Evolutionary conservation across 2,113 vertebrate genomes (phyloP).

Genomic region (Amblyopsis rosae): DNA sequence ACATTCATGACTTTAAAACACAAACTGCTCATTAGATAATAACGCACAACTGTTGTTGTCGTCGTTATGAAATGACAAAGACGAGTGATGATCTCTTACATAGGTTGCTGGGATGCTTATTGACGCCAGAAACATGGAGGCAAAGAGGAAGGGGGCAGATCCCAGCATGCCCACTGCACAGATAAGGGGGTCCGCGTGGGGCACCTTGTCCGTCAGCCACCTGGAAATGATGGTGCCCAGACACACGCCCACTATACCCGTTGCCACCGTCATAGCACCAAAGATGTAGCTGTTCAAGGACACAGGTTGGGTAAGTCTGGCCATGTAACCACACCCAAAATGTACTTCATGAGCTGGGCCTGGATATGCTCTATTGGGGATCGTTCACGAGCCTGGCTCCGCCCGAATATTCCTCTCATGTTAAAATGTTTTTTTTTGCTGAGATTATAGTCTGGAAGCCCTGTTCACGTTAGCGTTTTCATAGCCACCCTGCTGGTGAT

Average conservation of each 20-base stretch:
- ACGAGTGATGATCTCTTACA: slow-evolving; percentile 72
- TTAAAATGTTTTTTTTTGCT: too few relatives aligned
- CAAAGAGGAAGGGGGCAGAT: slow-evolving; percentile 81
- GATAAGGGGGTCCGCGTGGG: slow-evolving; percentile 85
- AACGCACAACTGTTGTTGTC: too few relatives aligned
- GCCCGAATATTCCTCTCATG: too few relatives aligned
- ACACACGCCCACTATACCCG: slow-evolving; percentile 83
- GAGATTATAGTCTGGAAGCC: too few relatives aligned
- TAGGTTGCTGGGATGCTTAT: slow-evolving; percentile 78
- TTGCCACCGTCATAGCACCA: slow-evolving; percentile 81
- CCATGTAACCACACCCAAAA: not conserved
- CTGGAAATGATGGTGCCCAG: slow-evolving; percentile 78
- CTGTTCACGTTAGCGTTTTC: too few relatives aligned
- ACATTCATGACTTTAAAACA: too few relatives aligned
- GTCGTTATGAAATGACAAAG: not conserved
- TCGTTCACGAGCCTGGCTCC: too few relatives aligned
- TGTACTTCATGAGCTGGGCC: not conserved
- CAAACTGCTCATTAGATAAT: too few relatives aligned
- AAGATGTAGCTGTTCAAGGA: slow-evolving; percentile 81
- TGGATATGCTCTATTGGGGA: too few relatives aligned
- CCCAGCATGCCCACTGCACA: slow-evolving; percentile 86
- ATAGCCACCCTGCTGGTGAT: too few relatives aligned
- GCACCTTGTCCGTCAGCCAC: slow-evolving; percentile 74
- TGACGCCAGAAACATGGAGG: slow-evolving; percentile 78
- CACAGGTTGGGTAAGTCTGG: not conserved